These are phyloP conservation scores for Lytechinus pictus DNA, from an alignment of 35 echinoderm and acorn worm species.

Conservation along the genomic window DNA sequence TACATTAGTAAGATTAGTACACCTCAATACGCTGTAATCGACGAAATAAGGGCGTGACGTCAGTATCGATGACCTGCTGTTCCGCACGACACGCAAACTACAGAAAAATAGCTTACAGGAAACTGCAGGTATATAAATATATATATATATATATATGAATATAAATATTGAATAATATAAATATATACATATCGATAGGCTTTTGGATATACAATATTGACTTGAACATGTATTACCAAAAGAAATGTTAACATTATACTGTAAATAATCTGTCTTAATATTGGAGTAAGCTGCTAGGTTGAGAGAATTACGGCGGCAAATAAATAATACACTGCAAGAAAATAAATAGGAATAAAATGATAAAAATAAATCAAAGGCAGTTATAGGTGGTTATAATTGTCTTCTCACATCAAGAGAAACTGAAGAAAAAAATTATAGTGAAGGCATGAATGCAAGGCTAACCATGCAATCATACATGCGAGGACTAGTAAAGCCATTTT, in stretches of 20 bases:
- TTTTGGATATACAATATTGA: not conserved
- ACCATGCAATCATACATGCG: not conserved
- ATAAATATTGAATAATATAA: not conserved
- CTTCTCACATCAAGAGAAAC: not conserved
- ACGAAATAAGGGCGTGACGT: not conserved
- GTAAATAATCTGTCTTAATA: slow-evolving; percentile 5
- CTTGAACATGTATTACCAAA: not conserved
- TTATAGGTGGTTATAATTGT: not conserved
- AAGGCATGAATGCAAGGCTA: slow-evolving; percentile 17
- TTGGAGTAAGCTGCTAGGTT: not conserved
- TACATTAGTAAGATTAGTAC: not conserved
- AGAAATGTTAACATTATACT: not conserved
- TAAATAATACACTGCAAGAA: not conserved
- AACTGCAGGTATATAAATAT: not conserved
- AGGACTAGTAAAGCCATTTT: not conserved
- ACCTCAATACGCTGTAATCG: not conserved
- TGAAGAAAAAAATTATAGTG: not conserved
- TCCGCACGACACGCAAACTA: not conserved
- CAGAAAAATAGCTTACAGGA: slow-evolving; percentile 4
- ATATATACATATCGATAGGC: not conserved
- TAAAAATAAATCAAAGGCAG: not conserved
- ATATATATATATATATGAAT: not conserved
- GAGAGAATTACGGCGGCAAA: slow-evolving; percentile 1
- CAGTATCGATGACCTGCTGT: not conserved
- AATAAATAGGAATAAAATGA: not conserved